Evolutionary conservation across 2,113 vertebrate species (phyloP), one percentile per base, ranked within the genome.

Genomic region (Nyctibius bracteatus): DNA sequence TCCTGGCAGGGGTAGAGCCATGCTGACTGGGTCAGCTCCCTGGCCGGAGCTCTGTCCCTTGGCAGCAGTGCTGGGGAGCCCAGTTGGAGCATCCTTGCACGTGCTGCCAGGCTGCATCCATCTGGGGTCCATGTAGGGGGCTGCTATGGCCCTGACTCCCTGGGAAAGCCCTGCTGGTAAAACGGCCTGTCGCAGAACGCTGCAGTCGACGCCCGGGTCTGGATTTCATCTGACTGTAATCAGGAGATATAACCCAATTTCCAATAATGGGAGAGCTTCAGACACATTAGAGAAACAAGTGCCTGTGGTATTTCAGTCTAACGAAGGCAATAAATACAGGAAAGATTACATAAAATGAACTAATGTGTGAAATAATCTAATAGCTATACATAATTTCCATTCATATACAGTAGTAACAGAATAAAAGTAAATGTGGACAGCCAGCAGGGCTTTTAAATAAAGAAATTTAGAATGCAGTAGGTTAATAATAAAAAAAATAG

Each of bases 351-450:
- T 67, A 68, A 96, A 96, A 79, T 89, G 80, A 89, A 92, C 80
- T 94, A 96, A 94, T 94, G 72, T 94, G 83, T 89, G 91, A 95
- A 96, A 68, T 96, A 95, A 96, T 96, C 92, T 84, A 94, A 92
- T 96, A 91, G 83, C 80, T 89, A 30, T 86, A 91, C 0, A 5
- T 86, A 92, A 94, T 94, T 97, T 78, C 49, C 57, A 89, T 89
- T 96, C 88, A 72, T 88, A 72, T 89, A 81, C 82, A 84, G 39
- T 46, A 65, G 57, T 96, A 94, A 92, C 88, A 86, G 90, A 96
- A 93, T 94, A 87, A 93, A 92, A 96, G 75, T 61, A 86, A 93
- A 85, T 92, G 86, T 75, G 83, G 91, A 49, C 77, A 81, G 58
- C 73, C 83, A 88, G 81, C 68, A 95, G 77, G 72, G 61, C 80